These are phyloP conservation scores for Caradrina clavipalpis DNA, from an alignment of 2,888 invertebrate genomes.

Conservation along the genomic window DNA sequence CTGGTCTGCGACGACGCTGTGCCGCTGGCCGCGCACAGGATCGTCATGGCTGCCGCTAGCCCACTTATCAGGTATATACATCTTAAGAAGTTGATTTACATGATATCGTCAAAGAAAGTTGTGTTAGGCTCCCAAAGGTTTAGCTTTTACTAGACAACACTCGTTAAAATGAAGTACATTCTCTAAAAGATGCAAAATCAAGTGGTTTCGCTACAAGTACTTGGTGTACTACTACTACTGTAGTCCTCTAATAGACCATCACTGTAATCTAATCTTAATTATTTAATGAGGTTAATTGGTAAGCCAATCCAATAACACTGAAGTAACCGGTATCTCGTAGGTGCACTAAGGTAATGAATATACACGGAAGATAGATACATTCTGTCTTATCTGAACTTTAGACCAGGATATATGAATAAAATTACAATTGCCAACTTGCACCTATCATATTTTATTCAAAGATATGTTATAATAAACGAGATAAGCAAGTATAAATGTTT, in stretches of 20 bases:
- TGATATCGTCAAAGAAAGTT: neutral
- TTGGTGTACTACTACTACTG: conserved; percentile 26
- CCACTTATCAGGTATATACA: conserved; percentile 94
- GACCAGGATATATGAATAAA: conserved; percentile 53
- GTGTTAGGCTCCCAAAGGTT: neutral
- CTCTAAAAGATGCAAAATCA: neutral
- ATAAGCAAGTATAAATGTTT: conserved; percentile 14
- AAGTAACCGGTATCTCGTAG: conserved; percentile 61
- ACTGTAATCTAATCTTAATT: conserved; percentile 66
- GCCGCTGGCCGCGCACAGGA: conserved; percentile 95
- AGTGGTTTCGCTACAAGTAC: conserved; percentile 5
- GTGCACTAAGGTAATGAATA: conserved; percentile 47
- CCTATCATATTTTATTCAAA: conserved; percentile 33
- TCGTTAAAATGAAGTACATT: neutral
- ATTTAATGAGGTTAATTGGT: conserved; percentile 69
- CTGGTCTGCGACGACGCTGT: conserved; percentile 96
- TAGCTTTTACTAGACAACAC: neutral
- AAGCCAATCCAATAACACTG: conserved; percentile 62
- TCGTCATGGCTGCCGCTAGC: conserved; percentile 96
- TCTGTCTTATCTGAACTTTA: conserved; percentile 55
- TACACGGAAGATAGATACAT: conserved; percentile 49
- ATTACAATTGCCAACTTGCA: conserved; percentile 35
- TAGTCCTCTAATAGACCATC: conserved; percentile 58
- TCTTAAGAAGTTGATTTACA: neutral
- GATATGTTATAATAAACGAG: conserved; percentile 28